These are phyloP conservation scores for Halcyon malimbica DNA, from an alignment of 2,113 vertebrate genomes.

Conservation along the genomic window DNA sequence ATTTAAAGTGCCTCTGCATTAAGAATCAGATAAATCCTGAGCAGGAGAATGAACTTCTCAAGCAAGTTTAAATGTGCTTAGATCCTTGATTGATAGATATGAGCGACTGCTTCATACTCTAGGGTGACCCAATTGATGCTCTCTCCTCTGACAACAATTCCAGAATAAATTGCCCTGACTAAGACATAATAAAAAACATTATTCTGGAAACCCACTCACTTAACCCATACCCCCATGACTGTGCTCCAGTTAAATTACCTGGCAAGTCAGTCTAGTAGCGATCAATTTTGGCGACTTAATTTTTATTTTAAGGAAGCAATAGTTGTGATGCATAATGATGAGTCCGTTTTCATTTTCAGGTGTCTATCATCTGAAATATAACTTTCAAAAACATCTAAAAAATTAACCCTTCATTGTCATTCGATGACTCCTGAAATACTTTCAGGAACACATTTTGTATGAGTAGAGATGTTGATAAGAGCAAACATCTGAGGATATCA, in stretches of 20 bases:
- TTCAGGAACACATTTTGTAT: background rate
- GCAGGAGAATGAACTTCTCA: conserved; percentile 50
- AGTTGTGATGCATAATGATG: background rate
- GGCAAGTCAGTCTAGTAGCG: background rate
- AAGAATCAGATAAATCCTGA: conserved; percentile 63
- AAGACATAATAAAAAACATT: conserved; percentile 46
- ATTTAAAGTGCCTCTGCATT: conserved; percentile 67
- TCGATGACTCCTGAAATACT: background rate
- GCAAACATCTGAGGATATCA: background rate
- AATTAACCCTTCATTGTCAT: background rate
- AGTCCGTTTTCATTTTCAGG: background rate
- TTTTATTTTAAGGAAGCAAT: background rate
- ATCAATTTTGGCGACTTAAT: background rate
- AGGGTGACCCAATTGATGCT: conserved; percentile 62
- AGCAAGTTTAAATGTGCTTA: conserved; percentile 49
- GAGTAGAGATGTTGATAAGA: background rate
- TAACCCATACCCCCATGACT: conserved; percentile 11
- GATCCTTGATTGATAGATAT: conserved; percentile 47
- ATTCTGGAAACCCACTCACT: conserved; percentile 39
- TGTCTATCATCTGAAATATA: background rate
- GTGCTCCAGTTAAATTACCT: background rate
- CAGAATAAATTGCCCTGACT: conserved; percentile 66
- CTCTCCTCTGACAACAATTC: conserved; percentile 52
- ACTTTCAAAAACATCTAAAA: background rate
- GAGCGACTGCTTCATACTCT: conserved; percentile 18